These are phyloP conservation scores for Andrena haemorrhoa DNA, from an alignment of 2,888 invertebrate genomes.

Conservation along the genomic window DNA sequence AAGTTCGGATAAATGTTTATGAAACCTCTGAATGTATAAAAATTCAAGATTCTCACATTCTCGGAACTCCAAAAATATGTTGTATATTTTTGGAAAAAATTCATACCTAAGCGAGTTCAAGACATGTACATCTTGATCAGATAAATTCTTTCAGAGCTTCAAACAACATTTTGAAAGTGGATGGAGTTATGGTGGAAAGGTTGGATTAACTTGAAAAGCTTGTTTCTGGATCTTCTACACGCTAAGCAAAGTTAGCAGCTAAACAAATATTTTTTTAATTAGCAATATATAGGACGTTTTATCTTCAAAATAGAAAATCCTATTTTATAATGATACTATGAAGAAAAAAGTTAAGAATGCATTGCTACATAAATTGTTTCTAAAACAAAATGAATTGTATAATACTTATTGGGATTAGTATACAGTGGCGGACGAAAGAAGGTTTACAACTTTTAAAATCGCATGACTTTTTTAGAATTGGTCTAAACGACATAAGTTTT, in stretches of 20 bases:
- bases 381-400: neutral
- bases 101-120: slow-evolving; percentile 22
- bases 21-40: slow-evolving; percentile 27
- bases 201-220: slow-evolving; percentile 35
- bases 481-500: too few species aligned
- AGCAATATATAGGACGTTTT: neutral
- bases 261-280: slow-evolving; percentile 25
- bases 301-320: neutral
- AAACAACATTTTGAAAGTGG: slow-evolving; percentile 24
- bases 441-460: too few species aligned
- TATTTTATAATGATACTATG: slow-evolving; percentile 15
- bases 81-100: slow-evolving; percentile 14
- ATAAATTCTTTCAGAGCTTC: slow-evolving; percentile 43
- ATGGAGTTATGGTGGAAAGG: slow-evolving; percentile 36
- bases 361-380: neutral
- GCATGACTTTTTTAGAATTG: too few species aligned
- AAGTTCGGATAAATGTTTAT: slow-evolving; percentile 6
- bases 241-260: slow-evolving; percentile 48
- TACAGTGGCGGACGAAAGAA: too few species aligned
- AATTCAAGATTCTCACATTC: neutral
- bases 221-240: slow-evolving; percentile 22
- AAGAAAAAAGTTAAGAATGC: neutral
- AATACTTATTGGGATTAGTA: neutral
- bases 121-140: slow-evolving; percentile 33
- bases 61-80: neutral